Evolutionary conservation across 2,888 invertebrate species (phyloP).

Genomic region (Cyclophora albipunctata): DNA sequence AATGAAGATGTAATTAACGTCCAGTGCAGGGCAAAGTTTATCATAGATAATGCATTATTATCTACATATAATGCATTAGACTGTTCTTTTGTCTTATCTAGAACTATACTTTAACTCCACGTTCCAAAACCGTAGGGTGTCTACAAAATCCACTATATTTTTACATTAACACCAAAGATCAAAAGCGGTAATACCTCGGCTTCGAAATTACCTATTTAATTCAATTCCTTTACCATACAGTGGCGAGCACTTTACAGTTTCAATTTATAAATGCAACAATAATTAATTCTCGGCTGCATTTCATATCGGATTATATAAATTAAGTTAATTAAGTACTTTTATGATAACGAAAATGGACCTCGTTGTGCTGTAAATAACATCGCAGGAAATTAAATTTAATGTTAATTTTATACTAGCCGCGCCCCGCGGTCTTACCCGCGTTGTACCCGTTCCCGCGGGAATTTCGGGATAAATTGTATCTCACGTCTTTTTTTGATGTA

Average conservation of each 20-base stretch:
- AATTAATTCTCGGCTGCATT: constrained; percentile 42
- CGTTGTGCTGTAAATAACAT: constrained; percentile 25
- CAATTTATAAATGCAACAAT: constrained; percentile 45
- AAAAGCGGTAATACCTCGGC: constrained; percentile 49
- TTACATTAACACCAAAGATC: constrained; percentile 50
- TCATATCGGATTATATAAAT: constrained; percentile 36
- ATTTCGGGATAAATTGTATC: too few relatives aligned
- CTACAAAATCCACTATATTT: constrained; percentile 22
- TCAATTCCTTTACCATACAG: constrained; percentile 43
- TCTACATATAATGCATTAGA: too few relatives aligned
- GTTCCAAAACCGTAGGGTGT: constrained; percentile 36
- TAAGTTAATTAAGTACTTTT: constrained; percentile 34
- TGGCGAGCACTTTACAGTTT: constrained; percentile 39
- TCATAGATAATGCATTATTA: too few relatives aligned
- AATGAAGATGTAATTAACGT: too few relatives aligned
- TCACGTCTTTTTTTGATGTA: too few relatives aligned
- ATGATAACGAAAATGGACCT: constrained; percentile 31
- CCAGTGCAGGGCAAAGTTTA: too few relatives aligned
- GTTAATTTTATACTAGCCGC: constrained; percentile 7
- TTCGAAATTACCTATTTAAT: constrained; percentile 49
- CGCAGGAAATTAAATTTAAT: constrained; percentile 9
- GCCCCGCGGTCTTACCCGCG: too few relatives aligned
- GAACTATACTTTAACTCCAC: constrained; percentile 13
- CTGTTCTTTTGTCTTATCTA: constrained; percentile 3
- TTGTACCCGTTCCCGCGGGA: too few relatives aligned